Percentiles rank a stretch among this genome's conserved stretches.
These are phyloP conservation scores for Eleutherodactylus coqui DNA, from an alignment of 2,797 vertebrate species.

Conservation along the genomic window DNA sequence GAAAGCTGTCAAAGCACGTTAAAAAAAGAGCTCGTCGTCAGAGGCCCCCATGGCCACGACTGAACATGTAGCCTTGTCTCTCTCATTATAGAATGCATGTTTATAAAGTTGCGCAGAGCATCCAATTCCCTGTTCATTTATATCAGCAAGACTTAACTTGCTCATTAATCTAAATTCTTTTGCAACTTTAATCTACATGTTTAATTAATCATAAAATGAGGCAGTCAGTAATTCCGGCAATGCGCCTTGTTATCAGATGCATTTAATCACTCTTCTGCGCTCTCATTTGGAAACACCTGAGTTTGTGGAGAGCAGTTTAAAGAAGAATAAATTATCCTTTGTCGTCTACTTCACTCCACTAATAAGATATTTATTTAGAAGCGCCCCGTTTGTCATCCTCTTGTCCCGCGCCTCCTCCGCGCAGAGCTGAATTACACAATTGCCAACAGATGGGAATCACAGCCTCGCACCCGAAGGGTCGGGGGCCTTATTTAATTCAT, in stretches of 20 bases:
- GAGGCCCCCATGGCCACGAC: slow-evolving; percentile 80
- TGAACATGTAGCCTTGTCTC: slow-evolving; percentile 85
- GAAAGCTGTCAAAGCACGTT: slow-evolving; percentile 87
- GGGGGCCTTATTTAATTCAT: slow-evolving; percentile 79
- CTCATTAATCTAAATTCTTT: slow-evolving; percentile 91
- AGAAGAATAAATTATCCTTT: slow-evolving; percentile 87
- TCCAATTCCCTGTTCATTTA: slow-evolving; percentile 86
- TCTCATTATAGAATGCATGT: slow-evolving; percentile 86
- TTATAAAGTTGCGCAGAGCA: slow-evolving; percentile 85
- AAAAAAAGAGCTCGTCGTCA: slow-evolving; percentile 80
- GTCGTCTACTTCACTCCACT: slow-evolving; percentile 87
- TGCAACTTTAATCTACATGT: slow-evolving; percentile 93
- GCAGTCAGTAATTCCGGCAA: slow-evolving; percentile 91
- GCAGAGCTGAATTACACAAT: slow-evolving; percentile 80
- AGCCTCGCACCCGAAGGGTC: slow-evolving; percentile 76
- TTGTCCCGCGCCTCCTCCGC: slow-evolving; percentile 82
- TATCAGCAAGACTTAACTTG: slow-evolving; percentile 87
- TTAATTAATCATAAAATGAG: slow-evolving; percentile 97
- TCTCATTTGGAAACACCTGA: slow-evolving; percentile 95
- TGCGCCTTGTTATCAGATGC: slow-evolving; percentile 86
- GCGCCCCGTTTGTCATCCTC: slow-evolving; percentile 84
- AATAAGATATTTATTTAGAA: slow-evolving; percentile 90
- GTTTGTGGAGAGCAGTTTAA: slow-evolving; percentile 85
- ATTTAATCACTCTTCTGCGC: slow-evolving; percentile 92
- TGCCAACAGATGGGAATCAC: slow-evolving; percentile 77